Percentiles rank a stretch among this genome's conserved stretches.
phyloP scores from a whole-genome alignment of 1,140 invertebrate species.

The Bombus pascuorum region DNA sequence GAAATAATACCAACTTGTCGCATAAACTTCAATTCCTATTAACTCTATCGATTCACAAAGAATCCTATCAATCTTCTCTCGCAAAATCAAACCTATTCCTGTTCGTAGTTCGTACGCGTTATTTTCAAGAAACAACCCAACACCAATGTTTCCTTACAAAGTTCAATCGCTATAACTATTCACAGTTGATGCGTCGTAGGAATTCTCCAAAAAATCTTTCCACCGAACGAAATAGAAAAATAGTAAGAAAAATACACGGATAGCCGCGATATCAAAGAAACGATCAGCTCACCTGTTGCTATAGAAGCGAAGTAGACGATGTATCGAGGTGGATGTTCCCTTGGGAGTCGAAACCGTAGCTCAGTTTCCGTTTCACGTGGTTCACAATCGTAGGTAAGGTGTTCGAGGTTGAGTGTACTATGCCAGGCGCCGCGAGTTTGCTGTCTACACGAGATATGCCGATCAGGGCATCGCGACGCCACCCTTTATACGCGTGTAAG shows the following conservation, averaged over 20 bases:
- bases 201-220: background rate
- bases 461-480: conserved; percentile 66
- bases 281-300: conserved; percentile 72
- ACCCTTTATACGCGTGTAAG: conserved; percentile 71
- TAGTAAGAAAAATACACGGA: background rate
- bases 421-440: conserved; percentile 46
- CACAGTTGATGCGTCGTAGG: too few species aligned
- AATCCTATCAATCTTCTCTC: too few species aligned
- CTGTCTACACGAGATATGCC: conserved; percentile 72
- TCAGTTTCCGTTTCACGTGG: conserved; percentile 14
- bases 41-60: too few species aligned
- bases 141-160: too few species aligned
- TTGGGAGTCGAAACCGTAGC: background rate
- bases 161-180: too few species aligned
- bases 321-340: background rate
- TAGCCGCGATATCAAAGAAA: background rate
- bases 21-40: too few species aligned
- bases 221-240: background rate
- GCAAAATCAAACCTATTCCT: too few species aligned
- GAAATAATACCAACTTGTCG: too few species aligned
- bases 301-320: background rate
- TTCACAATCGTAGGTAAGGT: background rate
- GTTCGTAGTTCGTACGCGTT: too few species aligned
- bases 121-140: too few species aligned
- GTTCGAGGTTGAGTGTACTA: conserved; percentile 1